A percentile compares a stretch with the other conserved stretches of the same genome.
phyloP scores from a whole-genome alignment of 2,888 invertebrate species.

The Emmelina monodactyla region DNA sequence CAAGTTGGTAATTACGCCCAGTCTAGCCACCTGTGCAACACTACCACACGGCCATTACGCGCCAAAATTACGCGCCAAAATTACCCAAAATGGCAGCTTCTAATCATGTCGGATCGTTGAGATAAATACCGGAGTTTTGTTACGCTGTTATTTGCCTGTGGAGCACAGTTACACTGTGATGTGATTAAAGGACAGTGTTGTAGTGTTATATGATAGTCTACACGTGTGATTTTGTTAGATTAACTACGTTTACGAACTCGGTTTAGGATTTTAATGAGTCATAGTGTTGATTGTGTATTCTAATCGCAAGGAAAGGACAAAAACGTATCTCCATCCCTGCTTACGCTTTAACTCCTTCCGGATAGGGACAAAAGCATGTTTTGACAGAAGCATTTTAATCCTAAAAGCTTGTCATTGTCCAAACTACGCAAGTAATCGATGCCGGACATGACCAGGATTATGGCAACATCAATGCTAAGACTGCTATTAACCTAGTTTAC shows the following conservation, averaged over 20 bases:
- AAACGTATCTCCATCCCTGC: too few relatives aligned
- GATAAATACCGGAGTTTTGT: conserved; percentile 15
- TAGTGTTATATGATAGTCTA: neutral
- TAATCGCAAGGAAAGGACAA: too few relatives aligned
- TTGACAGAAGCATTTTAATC: conserved; percentile 32
- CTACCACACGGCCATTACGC: conserved; percentile 37
- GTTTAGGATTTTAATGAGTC: too few relatives aligned
- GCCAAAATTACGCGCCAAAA: conserved; percentile 23
- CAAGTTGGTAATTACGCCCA: conserved; percentile 23
- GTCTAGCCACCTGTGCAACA: conserved; percentile 28
- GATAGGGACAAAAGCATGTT: conserved; percentile 38
- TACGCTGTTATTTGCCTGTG: conserved; percentile 9
- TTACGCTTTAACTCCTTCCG: conserved; percentile 34
- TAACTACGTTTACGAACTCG: too few relatives aligned
- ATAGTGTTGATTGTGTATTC: neutral
- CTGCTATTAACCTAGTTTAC: conserved; percentile 19
- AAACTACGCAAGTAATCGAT: conserved; percentile 42
- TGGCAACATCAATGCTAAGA: conserved; percentile 1
- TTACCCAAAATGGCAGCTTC: conserved; percentile 11
- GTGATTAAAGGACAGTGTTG: neutral
- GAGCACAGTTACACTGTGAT: neutral
- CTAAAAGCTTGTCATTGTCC: conserved; percentile 26
- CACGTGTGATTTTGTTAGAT: too few relatives aligned
- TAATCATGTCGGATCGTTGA: conserved; percentile 24
- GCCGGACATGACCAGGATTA: conserved; percentile 31